These are phyloP conservation scores for Cliona cf. orientalis DNA, from an alignment of 37 sponge, comb jelly and placozoan genomes.

Conservation along the genomic window DNA sequence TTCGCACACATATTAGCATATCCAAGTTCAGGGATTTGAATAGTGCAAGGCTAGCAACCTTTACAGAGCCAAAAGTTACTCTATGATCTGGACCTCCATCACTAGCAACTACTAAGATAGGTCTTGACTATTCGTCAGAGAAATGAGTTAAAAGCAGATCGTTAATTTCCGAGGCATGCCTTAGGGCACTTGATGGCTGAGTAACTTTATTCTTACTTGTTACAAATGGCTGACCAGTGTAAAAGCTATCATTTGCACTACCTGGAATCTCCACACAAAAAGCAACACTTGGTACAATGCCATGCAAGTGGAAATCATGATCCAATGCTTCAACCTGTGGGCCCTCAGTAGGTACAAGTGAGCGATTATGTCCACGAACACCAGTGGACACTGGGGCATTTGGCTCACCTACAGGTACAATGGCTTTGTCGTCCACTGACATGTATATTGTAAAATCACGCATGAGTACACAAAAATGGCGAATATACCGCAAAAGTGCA, in stretches of 20 bases:
- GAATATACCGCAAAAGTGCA: slow-evolving; percentile 18
- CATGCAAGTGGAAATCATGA: slow-evolving; percentile 46
- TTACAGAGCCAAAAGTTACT: slow-evolving; percentile 38
- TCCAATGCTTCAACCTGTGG: slow-evolving; percentile 25
- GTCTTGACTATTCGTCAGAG: background rate
- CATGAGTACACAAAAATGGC: background rate
- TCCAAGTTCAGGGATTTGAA: slow-evolving; percentile 30
- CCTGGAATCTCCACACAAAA: slow-evolving; percentile 21
- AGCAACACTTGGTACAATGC: slow-evolving; percentile 31
- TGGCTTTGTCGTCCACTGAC: slow-evolving; percentile 16
- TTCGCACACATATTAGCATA: slow-evolving; percentile 32
- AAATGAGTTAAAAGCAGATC: background rate
- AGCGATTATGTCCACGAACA: slow-evolving; percentile 39
- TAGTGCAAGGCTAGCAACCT: slow-evolving; percentile 9
- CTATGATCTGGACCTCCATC: slow-evolving; percentile 20
- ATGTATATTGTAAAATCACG: background rate
- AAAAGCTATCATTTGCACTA: slow-evolving; percentile 13
- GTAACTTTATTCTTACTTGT: slow-evolving; percentile 47
- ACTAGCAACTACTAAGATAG: background rate
- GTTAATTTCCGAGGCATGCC: slow-evolving; percentile 35
- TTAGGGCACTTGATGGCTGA: slow-evolving; percentile 30
- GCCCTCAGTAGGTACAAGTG: slow-evolving; percentile 22
- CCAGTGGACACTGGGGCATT: slow-evolving; percentile 33
- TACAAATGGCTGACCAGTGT: slow-evolving; percentile 33
- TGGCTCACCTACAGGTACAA: slow-evolving; percentile 12